Evolutionary conservation across 1,140 invertebrate species (phyloP).

Genomic region (Theocolax elegans): DNA sequence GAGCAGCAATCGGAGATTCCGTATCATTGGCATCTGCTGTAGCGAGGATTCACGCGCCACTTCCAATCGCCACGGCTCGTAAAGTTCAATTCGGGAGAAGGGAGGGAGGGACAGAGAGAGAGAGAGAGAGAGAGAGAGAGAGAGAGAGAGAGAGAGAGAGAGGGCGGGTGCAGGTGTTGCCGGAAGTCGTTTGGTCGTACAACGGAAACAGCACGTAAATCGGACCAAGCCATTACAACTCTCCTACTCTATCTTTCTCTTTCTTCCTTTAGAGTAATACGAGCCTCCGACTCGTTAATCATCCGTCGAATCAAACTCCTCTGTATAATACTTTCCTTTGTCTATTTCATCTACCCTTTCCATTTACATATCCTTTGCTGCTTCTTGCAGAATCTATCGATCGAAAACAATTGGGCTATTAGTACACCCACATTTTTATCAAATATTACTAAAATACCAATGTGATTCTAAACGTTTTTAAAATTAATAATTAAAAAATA

Average conservation of each 20-base stretch:
- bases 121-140: too few species aligned
- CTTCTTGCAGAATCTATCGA: too few species aligned
- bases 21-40: constrained; percentile 1
- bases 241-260: not conserved
- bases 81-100: constrained; percentile 36
- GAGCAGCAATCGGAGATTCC: constrained; percentile 8
- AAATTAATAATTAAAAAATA: too few species aligned
- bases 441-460: too few species aligned
- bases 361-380: too few species aligned
- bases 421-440: too few species aligned
- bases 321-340: constrained; percentile 1
- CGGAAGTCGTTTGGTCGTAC: constrained; percentile 49
- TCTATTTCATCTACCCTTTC: too few species aligned
- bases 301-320: not conserved
- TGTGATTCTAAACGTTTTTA: too few species aligned
- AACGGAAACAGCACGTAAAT: constrained; percentile 54
- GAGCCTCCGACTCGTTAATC: not conserved
- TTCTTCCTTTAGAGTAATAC: not conserved
- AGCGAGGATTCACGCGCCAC: constrained; percentile 41
- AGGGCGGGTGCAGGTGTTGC: constrained; percentile 42
- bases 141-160: too few species aligned
- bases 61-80: constrained; percentile 47
- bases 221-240: constrained; percentile 40
- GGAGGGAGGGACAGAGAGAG: not conserved
- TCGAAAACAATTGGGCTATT: too few species aligned